Base-by-base conservation (phyloP, 2,888 invertebrate species). In the Drosophila quinaria region DNA sequence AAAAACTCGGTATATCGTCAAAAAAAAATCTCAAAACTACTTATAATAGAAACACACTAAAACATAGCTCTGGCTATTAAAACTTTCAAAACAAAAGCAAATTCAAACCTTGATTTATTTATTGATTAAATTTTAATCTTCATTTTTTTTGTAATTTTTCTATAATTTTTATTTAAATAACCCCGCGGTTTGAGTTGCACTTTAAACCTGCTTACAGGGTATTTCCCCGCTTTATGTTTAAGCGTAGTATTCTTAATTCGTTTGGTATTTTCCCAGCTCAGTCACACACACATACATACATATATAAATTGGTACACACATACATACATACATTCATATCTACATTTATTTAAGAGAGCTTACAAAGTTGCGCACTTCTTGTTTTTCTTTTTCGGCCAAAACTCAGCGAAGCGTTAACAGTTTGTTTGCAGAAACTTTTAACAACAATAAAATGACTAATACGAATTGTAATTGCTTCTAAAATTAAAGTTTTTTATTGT, bases 321-420 rank as follows among this genome's bases (percentile, higher is more conserved):
- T 11, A 37, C 29, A 10, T 19, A 35, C 3, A 4, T 11, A 35
- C 22, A 19, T 17, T 2, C 17, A n/a, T n/a, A n/a, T n/a, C n/a
- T n/a, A n/a, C 29, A 19, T 8, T 9, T 15, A 25, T 8, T 10
- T 10, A 35, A 17, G 25, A 44, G 29, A 22, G 50, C 19, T 61
- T 55, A 33, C 25, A 19, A 10, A 44, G 29, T 33, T 37, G 13
- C n/a, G 10, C 17, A 33, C 35, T 44, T 54, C 54, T 64, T 41
- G 22, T 37, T 65, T 46, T 70, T 33, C 44, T 55, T 47, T 35
- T 44, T 73, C 17, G 31, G 39, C 0, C 47, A 54, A 59, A 69
- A 46, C 8, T 33, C 61, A 78, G 17, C 78, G 61, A 74, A 70
- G 70, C 77, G 66, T 70, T 59, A 66, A 70, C 8, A 56, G 29